phyloP scores from a whole-genome alignment of 1,140 invertebrate species.

The Chironomus tepperi region DNA sequence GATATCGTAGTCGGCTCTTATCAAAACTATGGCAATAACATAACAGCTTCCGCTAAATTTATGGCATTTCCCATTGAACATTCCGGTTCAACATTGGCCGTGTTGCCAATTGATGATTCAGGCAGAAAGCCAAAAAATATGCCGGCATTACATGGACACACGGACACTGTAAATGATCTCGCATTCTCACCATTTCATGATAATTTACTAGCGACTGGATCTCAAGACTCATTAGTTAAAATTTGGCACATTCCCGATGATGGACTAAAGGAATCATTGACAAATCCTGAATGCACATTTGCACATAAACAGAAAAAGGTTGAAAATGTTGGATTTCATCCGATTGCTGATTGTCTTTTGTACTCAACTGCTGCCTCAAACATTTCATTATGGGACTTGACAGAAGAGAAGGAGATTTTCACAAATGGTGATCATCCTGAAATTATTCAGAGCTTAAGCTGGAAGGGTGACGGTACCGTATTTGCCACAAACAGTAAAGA shows the following conservation, averaged over 20 bases:
- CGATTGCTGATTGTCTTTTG: conserved; percentile 72
- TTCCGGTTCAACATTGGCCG: conserved; percentile 73
- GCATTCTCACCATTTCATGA: conserved; percentile 93
- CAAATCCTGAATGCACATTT: conserved; percentile 68
- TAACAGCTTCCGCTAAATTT: conserved; percentile 81
- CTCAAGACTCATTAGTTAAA: conserved; percentile 83
- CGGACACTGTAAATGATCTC: conserved; percentile 89
- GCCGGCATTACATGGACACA: conserved; percentile 73
- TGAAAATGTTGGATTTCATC: conserved; percentile 80
- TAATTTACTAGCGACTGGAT: conserved; percentile 79
- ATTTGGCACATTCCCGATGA: conserved; percentile 76
- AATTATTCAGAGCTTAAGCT: conserved; percentile 74
- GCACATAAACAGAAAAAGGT: conserved; percentile 72
- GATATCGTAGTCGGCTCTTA: conserved; percentile 61
- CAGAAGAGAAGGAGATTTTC: conserved; percentile 66
- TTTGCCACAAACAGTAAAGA: conserved; percentile 61
- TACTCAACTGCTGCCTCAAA: conserved; percentile 72
- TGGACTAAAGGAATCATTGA: conserved; percentile 67
- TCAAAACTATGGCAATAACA: conserved; percentile 88
- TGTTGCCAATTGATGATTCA: conserved; percentile 74
- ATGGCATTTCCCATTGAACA: conserved; percentile 92
- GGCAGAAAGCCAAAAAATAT: conserved; percentile 78
- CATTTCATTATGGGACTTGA: conserved; percentile 79
- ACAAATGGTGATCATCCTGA: conserved; percentile 70
- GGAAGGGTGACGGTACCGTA: conserved; percentile 66